A percentile compares a stretch with the other conserved stretches of the same genome.
Evolutionary conservation across 2,888 invertebrate genomes (phyloP).

Genomic region (Cephus runcator): DNA sequence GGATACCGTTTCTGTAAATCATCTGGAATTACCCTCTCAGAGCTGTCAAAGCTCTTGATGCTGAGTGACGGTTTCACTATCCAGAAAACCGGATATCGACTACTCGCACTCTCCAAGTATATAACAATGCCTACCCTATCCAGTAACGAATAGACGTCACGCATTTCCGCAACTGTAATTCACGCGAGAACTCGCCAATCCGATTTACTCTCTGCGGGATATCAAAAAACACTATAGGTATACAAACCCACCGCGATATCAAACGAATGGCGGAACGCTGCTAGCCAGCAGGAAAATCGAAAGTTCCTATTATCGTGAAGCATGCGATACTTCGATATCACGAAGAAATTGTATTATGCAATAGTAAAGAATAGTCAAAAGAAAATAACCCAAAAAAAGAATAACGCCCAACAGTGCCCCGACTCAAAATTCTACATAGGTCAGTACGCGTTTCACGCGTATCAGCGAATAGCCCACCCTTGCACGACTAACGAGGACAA

Average conservation of each 20-base stretch:
- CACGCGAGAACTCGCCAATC: background rate
- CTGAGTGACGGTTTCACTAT: background rate
- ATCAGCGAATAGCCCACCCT: slow-evolving; percentile 35
- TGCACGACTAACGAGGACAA: background rate
- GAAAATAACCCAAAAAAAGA: background rate
- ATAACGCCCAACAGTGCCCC: background rate
- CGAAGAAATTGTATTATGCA: background rate
- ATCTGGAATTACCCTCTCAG: background rate
- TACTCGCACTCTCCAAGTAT: background rate
- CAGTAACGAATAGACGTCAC: background rate
- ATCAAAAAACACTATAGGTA: background rate
- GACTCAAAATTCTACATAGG: background rate
- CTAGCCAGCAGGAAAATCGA: background rate
- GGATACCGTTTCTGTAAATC: background rate
- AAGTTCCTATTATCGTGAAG: background rate
- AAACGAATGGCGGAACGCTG: background rate
- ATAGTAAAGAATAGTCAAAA: background rate
- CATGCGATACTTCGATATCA: background rate
- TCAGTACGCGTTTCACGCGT: slow-evolving; percentile 18
- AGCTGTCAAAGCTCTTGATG: background rate
- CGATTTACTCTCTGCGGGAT: background rate
- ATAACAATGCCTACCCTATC: background rate
- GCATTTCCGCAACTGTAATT: background rate
- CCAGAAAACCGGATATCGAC: background rate
- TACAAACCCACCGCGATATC: background rate